Evolutionary conservation across 2,113 vertebrate species (phyloP), one percentile per base, ranked within the genome.

Genomic region (Oostethus manadensis): DNA sequence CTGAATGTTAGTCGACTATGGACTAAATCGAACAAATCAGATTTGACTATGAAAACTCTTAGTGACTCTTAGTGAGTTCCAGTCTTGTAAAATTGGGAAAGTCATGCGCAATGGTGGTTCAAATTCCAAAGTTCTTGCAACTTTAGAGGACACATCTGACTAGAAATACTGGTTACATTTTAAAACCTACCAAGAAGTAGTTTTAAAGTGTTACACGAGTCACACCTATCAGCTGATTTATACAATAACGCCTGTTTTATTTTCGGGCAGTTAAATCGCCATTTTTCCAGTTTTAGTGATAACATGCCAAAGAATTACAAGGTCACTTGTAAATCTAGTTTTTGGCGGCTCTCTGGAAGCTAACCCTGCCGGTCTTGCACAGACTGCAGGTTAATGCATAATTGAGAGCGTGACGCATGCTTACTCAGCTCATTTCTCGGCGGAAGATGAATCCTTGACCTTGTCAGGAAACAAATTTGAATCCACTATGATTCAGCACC

Each of bases 351-450:
- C 65, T 67, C 73, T 70, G 64, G 60, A 51, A 73, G 73, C 53
- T 45, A 63, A 71, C 68, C 54, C 66, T 35, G 38, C 54, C 38
- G 59, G 73, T 71, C 65, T 43, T 53, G 70, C 65, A 71, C 15
- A 58, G 40, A 16, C 51, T 9, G 26, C 49, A 45, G 67, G 23
- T 48, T 74, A 51, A 83, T 81, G 69, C 74, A 82, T 81, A 68
- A 81, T 72, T 87, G 60, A 87, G 71, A 53, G 49, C 58, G 38
- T 80, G 83, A 84, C 64, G 81, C 78, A 62, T 50, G 71, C 74
- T 77, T 68, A 76, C 74, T 87, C 78, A 74, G 76, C 76, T 83
- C 26, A 54, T 68, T 79, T 80, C 71, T 64, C 61, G 0, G 26
- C 56, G 48, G 43, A 71, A 68, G 61, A 77, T 54, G 58, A 70